These are phyloP conservation scores for Avahi laniger DNA, from an alignment of 2,797 vertebrate species.

Conservation along the genomic window DNA sequence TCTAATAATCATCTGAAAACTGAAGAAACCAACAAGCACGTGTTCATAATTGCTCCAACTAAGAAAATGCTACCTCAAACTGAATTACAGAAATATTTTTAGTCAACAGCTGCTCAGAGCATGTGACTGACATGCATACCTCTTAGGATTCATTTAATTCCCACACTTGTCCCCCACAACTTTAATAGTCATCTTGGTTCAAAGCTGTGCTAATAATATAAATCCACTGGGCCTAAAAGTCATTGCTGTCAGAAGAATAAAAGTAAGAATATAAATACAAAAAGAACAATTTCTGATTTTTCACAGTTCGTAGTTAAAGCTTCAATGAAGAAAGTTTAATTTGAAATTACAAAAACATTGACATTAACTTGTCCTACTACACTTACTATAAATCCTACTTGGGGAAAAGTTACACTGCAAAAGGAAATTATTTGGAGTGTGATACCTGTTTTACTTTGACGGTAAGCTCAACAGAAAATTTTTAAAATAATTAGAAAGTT, in stretches of 20 bases:
- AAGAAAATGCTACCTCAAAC: conserved; percentile 61
- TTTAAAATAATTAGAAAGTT: conserved; percentile 10
- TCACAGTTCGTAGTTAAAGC: neutral
- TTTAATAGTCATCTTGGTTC: conserved; percentile 55
- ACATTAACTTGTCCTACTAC: neutral
- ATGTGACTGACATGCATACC: conserved; percentile 22
- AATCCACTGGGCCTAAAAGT: conserved; percentile 45
- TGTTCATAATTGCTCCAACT: conserved; percentile 25
- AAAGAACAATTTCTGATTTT: neutral
- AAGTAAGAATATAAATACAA: conserved; percentile 10
- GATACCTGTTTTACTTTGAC: conserved; percentile 27
- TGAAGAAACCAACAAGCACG: neutral
- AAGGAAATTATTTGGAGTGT: conserved; percentile 14
- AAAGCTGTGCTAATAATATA: conserved; percentile 64
- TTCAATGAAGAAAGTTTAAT: conserved; percentile 24
- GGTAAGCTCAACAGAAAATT: neutral
- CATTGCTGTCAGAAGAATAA: conserved; percentile 45
- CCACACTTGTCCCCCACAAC: conserved; percentile 46
- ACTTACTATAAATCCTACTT: conserved; percentile 47
- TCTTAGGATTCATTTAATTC: conserved; percentile 61
- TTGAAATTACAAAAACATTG: conserved; percentile 17
- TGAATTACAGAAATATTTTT: conserved; percentile 63
- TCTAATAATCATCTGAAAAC: conserved; percentile 33
- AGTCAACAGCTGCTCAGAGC: conserved; percentile 61
- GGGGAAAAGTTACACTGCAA: conserved; percentile 17